Base-by-base conservation (phyloP, 2,888 invertebrate genomes). In the Argyresthia albistria region DNA sequence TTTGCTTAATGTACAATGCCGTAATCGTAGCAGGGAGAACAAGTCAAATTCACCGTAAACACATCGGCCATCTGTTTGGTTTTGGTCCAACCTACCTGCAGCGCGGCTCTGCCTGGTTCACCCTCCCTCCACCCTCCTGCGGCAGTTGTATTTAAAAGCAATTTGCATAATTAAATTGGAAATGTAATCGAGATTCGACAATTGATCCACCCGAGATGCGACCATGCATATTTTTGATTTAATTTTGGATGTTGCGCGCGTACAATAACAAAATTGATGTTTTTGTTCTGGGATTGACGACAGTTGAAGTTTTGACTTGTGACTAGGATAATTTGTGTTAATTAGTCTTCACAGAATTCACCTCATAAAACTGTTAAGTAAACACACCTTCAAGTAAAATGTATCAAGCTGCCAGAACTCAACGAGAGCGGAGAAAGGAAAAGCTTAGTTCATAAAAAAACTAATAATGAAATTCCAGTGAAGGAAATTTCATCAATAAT, bases 91-190 rank as follows among this genome's bases (percentile, higher is more conserved):
- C 37, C 12, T 48, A 36, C 48, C 48, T 37, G 48, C 48, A 36
- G 48, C 14, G 48, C 8, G 36, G 12, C 37, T 25, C 25, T 25
- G 25, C 25, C 3, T 4, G 25, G 25, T 25, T 25, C 25, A 46
- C 25, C 16, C 48, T 48, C 25, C 16, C 48, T 48, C 48, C 37
- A 25, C 46, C 25, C 25, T 16, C 14, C 4, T 37, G 48, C 10
- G 12, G n/a, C 37, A 25, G 48, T 36, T 48, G 37, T 15, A 48
- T 48, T 48, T 58, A 57, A 57, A 59, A 56, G 55, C 59, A 59
- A 59, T 60, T 59, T 59, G 56, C 58, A 59, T 59, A 60, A 58
- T 59, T 60, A 57, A 61, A 57, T 49, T 55, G 55, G 53, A 54
- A 55, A 55, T 56, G 57, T 56, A 60, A 58, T 56, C 56, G 58